Conservation (phyloP, 2,113 vertebrate species). For the Halcyon senegalensis region DNA sequence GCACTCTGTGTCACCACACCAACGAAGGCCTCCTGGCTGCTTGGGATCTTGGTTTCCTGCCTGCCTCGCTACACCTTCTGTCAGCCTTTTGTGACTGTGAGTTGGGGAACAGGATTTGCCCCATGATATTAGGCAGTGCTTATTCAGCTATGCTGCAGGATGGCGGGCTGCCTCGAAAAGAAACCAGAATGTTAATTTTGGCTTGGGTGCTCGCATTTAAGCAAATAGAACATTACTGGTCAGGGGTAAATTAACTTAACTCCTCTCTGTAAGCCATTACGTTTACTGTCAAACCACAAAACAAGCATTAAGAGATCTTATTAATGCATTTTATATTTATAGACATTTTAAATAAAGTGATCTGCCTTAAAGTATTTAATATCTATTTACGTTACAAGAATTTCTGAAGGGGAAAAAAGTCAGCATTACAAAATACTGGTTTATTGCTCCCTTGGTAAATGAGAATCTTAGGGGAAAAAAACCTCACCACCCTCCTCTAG, state of each 20-base stretch:
- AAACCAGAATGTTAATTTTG: constrained; percentile 77
- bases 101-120: constrained; percentile 36
- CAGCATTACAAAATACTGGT: constrained; percentile 41
- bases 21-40: neutral
- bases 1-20: fast-evolving
- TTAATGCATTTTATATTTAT: constrained; percentile 69
- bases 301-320: constrained; percentile 71
- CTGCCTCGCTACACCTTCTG: neutral
- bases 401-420: constrained; percentile 17
- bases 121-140: constrained; percentile 26
- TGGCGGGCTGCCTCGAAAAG: constrained; percentile 64
- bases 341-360: constrained; percentile 68
- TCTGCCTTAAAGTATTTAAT: constrained; percentile 66
- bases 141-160: constrained; percentile 43
- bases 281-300: constrained; percentile 74
- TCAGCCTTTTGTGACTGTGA: neutral
- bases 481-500: neutral
- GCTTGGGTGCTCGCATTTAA: constrained; percentile 58
- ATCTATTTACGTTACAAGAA: constrained; percentile 57
- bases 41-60: neutral
- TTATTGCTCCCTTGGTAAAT: constrained; percentile 48
- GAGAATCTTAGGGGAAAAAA: neutral
- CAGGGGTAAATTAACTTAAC: constrained; percentile 69
- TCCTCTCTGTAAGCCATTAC: constrained; percentile 69
- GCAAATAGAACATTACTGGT: constrained; percentile 70